These are phyloP conservation scores for Mugil cephalus DNA, from an alignment of 2,113 vertebrate species.

Conservation along the genomic window DNA sequence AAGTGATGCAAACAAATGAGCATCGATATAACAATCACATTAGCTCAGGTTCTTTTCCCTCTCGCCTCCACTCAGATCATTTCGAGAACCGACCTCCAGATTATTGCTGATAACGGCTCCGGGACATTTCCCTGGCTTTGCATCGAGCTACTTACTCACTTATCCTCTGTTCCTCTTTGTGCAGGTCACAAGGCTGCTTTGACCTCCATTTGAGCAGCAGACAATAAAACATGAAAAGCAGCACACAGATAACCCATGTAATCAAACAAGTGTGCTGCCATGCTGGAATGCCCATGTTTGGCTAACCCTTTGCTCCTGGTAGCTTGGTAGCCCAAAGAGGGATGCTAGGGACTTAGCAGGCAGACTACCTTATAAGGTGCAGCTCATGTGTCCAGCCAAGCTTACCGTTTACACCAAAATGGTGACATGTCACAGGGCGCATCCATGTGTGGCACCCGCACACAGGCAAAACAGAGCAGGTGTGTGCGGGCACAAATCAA, in stretches of 20 bases:
- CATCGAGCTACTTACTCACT: conserved; percentile 67
- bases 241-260: conserved; percentile 56
- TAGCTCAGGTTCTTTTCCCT: conserved; percentile 1
- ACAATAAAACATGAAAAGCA: conserved; percentile 77
- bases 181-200: conserved; percentile 51
- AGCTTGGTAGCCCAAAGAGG: conserved; percentile 77
- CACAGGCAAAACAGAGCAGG: neutral
- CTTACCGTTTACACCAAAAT: conserved; percentile 77
- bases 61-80: neutral
- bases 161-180: conserved; percentile 29
- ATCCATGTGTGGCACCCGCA: conserved; percentile 47
- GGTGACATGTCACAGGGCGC: conserved; percentile 48
- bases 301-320: conserved; percentile 81
- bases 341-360: conserved; percentile 83
- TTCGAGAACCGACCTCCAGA: neutral
- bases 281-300: conserved; percentile 82
- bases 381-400: conserved; percentile 79
- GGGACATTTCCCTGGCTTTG: conserved; percentile 42
- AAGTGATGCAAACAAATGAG: neutral
- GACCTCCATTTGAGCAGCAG: conserved; percentile 55
- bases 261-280: conserved; percentile 67
- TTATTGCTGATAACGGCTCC: conserved; percentile 38
- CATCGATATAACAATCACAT: neutral
- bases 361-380: conserved; percentile 90
- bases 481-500: conserved; percentile 7